A percentile compares a stretch with the other conserved stretches of the same genome.
Conservation (phyloP, 2,113 vertebrate species). For the Antechinus flavipes region DNA sequence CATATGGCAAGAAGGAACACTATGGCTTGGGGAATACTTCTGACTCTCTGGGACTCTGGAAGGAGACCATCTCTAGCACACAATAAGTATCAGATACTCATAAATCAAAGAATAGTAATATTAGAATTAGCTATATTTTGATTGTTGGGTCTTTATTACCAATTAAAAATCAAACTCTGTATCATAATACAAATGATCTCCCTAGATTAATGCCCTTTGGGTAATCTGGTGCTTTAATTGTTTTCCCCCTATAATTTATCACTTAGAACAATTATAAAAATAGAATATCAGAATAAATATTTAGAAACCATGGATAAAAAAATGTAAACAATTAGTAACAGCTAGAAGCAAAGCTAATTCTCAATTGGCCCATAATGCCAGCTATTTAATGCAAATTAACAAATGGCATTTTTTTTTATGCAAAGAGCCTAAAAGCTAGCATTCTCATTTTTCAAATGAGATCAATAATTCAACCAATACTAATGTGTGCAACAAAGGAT, state of each 20-base stretch:
- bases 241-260: constrained; percentile 64
- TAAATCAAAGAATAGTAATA: neutral
- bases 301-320: constrained; percentile 73
- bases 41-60: neutral
- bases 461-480: constrained; percentile 75
- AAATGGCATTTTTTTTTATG: constrained; percentile 73
- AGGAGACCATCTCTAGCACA: neutral
- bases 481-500: constrained; percentile 58
- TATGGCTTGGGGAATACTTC: neutral
- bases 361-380: constrained; percentile 69
- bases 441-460: constrained; percentile 68
- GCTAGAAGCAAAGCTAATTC: constrained; percentile 75
- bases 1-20: neutral
- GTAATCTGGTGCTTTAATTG: constrained; percentile 68
- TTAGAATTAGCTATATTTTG: constrained; percentile 55
- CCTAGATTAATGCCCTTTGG: constrained; percentile 54
- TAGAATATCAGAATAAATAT: constrained; percentile 69
- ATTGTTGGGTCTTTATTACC: constrained; percentile 54
- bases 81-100: neutral
- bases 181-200: constrained; percentile 56
- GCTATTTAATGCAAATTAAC: constrained; percentile 78
- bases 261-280: constrained; percentile 67
- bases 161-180: constrained; percentile 62
- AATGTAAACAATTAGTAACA: constrained; percentile 77
- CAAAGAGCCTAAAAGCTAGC: constrained; percentile 68